These are phyloP conservation scores for Nephila pilipes DNA, from an alignment of 1,140 invertebrate genomes.

Conservation along the genomic window DNA sequence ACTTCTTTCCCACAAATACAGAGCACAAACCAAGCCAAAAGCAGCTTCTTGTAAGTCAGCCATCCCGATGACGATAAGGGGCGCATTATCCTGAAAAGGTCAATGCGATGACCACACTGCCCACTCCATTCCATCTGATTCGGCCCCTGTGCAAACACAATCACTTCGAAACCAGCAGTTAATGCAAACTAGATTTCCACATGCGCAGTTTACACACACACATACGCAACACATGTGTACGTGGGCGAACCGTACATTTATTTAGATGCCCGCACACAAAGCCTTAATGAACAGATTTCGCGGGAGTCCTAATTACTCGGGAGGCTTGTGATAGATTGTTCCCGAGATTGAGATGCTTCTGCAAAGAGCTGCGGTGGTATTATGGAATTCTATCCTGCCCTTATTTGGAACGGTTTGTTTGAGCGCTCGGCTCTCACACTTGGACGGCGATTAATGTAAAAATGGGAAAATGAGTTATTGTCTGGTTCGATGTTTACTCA, in stretches of 20 bases:
- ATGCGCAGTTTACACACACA: not conserved
- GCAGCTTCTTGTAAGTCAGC: too few species aligned
- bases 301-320: not conserved
- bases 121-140: not conserved
- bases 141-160: conserved; percentile 1
- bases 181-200: not conserved
- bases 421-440: too few species aligned
- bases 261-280: conserved; percentile 7
- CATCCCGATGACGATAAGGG: too few species aligned
- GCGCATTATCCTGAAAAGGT: not conserved
- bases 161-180: conserved; percentile 26
- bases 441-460: too few species aligned
- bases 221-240: not conserved
- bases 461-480: too few species aligned
- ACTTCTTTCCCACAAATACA: too few species aligned
- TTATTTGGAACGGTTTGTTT: not conserved
- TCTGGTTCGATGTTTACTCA: too few species aligned
- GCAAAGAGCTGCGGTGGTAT: conserved; percentile 33
- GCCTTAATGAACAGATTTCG: not conserved
- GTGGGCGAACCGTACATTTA: not conserved
- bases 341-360: conserved; percentile 14
- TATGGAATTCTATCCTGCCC: not conserved
- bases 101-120: not conserved
- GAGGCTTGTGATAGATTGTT: conserved; percentile 11
- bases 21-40: too few species aligned